Evolutionary conservation across 2,797 vertebrate genomes (phyloP), one percentile per base, ranked within the genome.

Genomic region (Coendou prehensilis): DNA sequence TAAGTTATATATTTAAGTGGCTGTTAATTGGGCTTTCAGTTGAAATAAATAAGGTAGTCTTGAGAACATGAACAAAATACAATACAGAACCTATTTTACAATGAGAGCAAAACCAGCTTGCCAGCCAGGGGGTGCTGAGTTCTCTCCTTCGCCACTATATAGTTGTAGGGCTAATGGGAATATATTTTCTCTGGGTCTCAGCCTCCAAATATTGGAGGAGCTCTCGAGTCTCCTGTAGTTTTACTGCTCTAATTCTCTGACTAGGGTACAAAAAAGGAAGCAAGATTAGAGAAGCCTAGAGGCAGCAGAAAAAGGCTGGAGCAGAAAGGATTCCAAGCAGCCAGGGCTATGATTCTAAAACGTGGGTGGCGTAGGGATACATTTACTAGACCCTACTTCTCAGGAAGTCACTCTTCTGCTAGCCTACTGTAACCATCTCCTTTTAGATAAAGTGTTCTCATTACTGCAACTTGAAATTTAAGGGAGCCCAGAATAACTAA

Each of bases 1-100:
- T 61, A 81, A 45, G 59, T 59, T 64, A 56, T 20, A 28, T 57
- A 82, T 41, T 45, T 67, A 79, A 18, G 6, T 23, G 22, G 8
- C 37, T 61, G 50, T 6, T 81, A 52, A 73, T 23, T 28, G 9
- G 63, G 15, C 20, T 87, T 57, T 67, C 22, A 28, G 45, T 26
- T 80, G 45, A 80, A 84, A 57, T 64, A 69, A 93, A 69, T 93
- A 89, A 80, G 10, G 14, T 26, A 93, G 50, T 30, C 45, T 52
- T 83, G 52, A 88, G 6, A 87, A 63, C 17, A 18, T 15, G 2
- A 41, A 20, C 28, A 79, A 71, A 89, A 75, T 22, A 75, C 9
- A 57, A 45, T 45, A 61, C 63, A 45, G 73, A 56, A 63, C 20
- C 6, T 45, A 73, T 37, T 26, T 37, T 50, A 18, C 9, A 37